Conservation (phyloP, 2,113 vertebrate species). For the Gallinago jamesoni region DNA sequence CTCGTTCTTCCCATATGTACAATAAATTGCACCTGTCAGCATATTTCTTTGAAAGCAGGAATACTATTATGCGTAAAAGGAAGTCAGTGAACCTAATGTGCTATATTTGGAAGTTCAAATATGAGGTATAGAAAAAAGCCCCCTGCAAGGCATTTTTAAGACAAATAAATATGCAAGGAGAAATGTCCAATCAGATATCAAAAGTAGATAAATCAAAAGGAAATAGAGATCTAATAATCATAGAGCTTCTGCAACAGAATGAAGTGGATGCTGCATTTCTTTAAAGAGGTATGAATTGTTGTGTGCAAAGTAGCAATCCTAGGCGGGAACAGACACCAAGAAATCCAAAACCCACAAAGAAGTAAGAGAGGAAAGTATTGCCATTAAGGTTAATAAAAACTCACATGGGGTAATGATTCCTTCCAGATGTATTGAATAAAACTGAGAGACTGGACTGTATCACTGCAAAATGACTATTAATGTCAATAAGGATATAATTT, state of each 20-base stretch:
- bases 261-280: neutral
- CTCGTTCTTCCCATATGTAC: neutral
- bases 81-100: neutral
- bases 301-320: neutral
- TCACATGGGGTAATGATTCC: neutral
- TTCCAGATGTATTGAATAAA: neutral
- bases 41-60: neutral
- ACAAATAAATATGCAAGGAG: neutral
- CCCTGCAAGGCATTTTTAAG: neutral
- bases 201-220: neutral
- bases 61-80: neutral
- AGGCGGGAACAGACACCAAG: neutral
- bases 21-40: neutral
- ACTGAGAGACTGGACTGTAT: neutral
- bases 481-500: neutral
- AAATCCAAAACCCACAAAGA: neutral
- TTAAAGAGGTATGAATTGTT: neutral
- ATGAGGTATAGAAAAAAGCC: neutral
- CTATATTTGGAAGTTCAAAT: neutral
- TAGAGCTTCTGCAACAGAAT: neutral
- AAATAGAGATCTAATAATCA: neutral
- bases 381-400: constrained; percentile 1
- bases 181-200: neutral
- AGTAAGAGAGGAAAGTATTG: neutral
- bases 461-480: neutral